Base-by-base conservation (phyloP, 2,113 vertebrate genomes). In the Mus pahari region DNA sequence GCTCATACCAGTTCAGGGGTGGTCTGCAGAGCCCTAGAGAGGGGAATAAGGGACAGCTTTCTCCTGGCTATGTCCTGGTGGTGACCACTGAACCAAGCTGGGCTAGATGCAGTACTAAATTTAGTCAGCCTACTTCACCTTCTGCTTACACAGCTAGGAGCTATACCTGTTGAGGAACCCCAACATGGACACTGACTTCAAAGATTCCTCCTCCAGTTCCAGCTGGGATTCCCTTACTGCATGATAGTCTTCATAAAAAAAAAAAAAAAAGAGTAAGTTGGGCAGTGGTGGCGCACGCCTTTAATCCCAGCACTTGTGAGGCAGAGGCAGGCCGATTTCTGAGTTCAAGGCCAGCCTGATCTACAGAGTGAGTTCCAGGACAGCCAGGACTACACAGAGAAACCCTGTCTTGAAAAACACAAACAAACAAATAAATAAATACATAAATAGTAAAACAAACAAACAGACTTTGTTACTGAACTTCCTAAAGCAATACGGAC, bases 221-320 rank as follows among this genome's bases (percentile, higher is more conserved):
- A 68, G 86, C 60, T 92, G 66, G 89, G 77, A 8, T 0, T 45
- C 78, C 36, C 22, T 39, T 31, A 66, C 48, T 74, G 12, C 20
- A 64, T 22, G 42, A 79, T n/a, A 92, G 79, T 81, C 33, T n/a
- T 42, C 96, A 36, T 24, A 64, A 92, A 96, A 92, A 70, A 78
- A 42, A 87, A 42, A n/a, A n/a, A n/a, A n/a, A n/a, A n/a, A n/a
- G n/a, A n/a, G n/a, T n/a, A n/a, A n/a, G n/a, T n/a, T n/a, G n/a
- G n/a, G n/a, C n/a, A n/a, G n/a, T n/a, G n/a, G n/a, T n/a, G n/a
- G n/a, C n/a, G n/a, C n/a, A n/a, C n/a, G n/a, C n/a, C n/a, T n/a
- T n/a, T n/a, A n/a, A n/a, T n/a, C n/a, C n/a, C n/a, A n/a, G n/a
- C n/a, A n/a, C n/a, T n/a, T n/a, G n/a, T n/a, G n/a, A n/a, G n/a